These are phyloP conservation scores for Panagrolaimus sp. DNA, from an alignment of 1,140 invertebrate genomes.

Conservation along the genomic window DNA sequence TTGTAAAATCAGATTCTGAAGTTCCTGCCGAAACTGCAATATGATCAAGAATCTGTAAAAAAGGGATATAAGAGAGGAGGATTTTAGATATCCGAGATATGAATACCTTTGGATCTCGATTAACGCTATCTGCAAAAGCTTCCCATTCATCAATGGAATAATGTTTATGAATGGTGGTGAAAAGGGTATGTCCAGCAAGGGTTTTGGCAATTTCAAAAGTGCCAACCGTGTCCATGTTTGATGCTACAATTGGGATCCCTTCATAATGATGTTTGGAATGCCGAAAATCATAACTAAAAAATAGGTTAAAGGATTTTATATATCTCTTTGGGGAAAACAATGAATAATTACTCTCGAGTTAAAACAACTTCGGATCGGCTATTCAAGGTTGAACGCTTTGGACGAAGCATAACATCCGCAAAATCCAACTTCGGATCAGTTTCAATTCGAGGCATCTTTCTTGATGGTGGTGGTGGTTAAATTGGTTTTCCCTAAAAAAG, in stretches of 20 bases:
- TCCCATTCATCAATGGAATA: conserved; percentile 79
- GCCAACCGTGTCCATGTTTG: conserved; percentile 93
- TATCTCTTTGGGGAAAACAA: too few species aligned
- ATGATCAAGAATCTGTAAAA: conserved; percentile 62
- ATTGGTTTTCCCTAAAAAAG: too few species aligned
- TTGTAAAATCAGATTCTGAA: conserved; percentile 73
- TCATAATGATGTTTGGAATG: conserved; percentile 78
- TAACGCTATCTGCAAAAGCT: conserved; percentile 67
- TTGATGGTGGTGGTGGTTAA: neutral
- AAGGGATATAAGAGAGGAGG: too few species aligned
- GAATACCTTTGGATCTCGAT: conserved; percentile 12
- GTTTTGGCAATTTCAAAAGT: conserved; percentile 87
- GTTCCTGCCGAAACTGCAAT: conserved; percentile 81
- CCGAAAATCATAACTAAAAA: conserved; percentile 67
- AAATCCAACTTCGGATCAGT: conserved; percentile 90
- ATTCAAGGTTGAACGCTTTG: conserved; percentile 81
- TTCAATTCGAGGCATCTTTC: conserved; percentile 79
- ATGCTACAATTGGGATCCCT: conserved; percentile 85
- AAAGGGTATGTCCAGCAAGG: conserved; percentile 75
- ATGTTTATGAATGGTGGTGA: conserved; percentile 87
- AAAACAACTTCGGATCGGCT: conserved; percentile 77
- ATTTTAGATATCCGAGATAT: too few species aligned
- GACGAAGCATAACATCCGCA: conserved; percentile 82
- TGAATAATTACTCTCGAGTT: conserved; percentile 42
- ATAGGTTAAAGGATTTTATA: too few species aligned